Evolutionary conservation across 2,888 invertebrate genomes (phyloP).

Genomic region (Halocaridina rubra): DNA sequence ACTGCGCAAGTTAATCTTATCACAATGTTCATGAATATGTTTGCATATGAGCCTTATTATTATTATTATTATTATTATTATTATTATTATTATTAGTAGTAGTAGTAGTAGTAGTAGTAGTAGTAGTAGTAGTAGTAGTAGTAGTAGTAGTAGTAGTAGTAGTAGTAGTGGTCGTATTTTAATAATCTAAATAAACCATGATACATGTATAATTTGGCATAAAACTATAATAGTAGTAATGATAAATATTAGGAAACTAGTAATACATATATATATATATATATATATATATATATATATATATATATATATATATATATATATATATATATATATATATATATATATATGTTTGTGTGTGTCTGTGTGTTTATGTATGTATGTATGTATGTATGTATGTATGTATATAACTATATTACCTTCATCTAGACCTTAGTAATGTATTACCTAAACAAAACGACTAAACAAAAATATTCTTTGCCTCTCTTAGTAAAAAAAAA

Average conservation of each 20-base stretch:
- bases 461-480: too few species aligned
- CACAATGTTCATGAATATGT: too few species aligned
- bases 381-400: neutral
- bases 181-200: too few species aligned
- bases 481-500: too few species aligned
- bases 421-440: too few species aligned
- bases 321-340: neutral
- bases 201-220: too few species aligned
- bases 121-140: neutral
- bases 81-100: slow-evolving; percentile 10
- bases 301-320: slow-evolving; percentile 10
- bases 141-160: neutral
- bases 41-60: too few species aligned
- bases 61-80: neutral
- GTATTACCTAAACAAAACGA: too few species aligned
- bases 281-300: slow-evolving; percentile 21
- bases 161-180: neutral
- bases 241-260: too few species aligned
- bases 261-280: slow-evolving; percentile 5
- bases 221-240: too few species aligned
- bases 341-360: neutral
- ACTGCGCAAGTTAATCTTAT: too few species aligned
- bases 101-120: neutral
- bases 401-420: neutral
- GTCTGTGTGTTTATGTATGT: neutral